Evolutionary conservation across 2,888 invertebrate genomes (phyloP).

Genomic region (Zaprionus lineosus): DNA sequence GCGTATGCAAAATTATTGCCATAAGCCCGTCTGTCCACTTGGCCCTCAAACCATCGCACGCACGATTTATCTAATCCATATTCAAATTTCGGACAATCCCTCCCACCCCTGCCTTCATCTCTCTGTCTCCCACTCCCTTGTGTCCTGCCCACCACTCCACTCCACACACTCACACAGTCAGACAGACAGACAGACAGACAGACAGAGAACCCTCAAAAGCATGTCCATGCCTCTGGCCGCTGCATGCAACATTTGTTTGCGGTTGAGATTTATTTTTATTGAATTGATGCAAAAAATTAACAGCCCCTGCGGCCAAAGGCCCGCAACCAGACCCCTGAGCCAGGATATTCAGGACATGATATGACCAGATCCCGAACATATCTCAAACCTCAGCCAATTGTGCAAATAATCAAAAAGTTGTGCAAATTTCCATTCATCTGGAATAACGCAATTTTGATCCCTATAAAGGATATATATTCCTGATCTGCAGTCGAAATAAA

Average conservation of each 20-base stretch:
- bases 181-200: too few relatives aligned
- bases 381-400: too few relatives aligned
- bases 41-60: too few relatives aligned
- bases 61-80: constrained; percentile 76
- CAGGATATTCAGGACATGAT: too few relatives aligned
- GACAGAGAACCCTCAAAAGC: constrained; percentile 15
- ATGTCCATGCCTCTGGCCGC: constrained; percentile 48
- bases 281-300: constrained; percentile 70
- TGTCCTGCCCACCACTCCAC: not conserved
- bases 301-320: constrained; percentile 30
- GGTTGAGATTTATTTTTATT: constrained; percentile 74
- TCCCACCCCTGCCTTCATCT: not conserved
- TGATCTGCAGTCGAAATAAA: too few relatives aligned
- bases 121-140: constrained; percentile 1
- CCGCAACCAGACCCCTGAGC: not conserved
- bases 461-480: too few relatives aligned
- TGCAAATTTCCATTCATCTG: constrained; percentile 30
- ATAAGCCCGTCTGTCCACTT: constrained; percentile 31
- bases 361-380: too few relatives aligned
- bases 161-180: too few relatives aligned
- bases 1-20: constrained; percentile 55
- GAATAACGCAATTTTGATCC: too few relatives aligned
- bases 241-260: constrained; percentile 61
- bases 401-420: constrained; percentile 43
- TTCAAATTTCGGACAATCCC: constrained; percentile 68